Evolutionary conservation across 2,113 vertebrate genomes (phyloP).

Genomic region (Pycnonotus jocosus): DNA sequence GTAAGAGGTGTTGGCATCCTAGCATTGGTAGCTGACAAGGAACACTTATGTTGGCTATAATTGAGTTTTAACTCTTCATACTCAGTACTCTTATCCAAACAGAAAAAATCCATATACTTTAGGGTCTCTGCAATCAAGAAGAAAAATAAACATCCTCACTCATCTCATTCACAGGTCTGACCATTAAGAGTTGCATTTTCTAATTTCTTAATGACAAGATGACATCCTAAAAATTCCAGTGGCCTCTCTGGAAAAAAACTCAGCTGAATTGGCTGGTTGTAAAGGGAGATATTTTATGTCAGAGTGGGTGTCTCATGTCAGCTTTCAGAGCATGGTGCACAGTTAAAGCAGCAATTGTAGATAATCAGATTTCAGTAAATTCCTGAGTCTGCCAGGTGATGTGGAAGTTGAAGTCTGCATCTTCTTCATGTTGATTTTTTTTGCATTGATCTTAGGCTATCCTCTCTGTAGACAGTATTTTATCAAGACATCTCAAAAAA

Average conservation of each 20-base stretch:
- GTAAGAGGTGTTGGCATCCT: not conserved
- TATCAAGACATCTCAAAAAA: not conserved
- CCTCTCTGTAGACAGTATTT: not conserved
- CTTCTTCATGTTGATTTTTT: not conserved
- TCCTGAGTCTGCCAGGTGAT: not conserved
- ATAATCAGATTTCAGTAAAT: not conserved
- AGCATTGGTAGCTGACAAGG: not conserved
- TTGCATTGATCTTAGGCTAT: not conserved
- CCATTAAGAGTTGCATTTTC: not conserved
- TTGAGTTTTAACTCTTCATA: not conserved
- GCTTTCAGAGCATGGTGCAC: not conserved
- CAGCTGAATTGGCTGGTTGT: accelerated
- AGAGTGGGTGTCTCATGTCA: not conserved
- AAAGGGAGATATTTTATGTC: not conserved
- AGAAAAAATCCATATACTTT: not conserved
- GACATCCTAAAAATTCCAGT: not conserved
- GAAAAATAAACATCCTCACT: not conserved
- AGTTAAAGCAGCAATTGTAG: not conserved
- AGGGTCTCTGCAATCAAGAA: not conserved
- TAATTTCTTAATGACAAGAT: not conserved
- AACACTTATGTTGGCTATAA: not conserved
- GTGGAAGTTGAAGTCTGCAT: not conserved
- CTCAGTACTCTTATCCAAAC: not conserved
- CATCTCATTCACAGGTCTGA: not conserved
- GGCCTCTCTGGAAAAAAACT: not conserved